Evolutionary conservation across 2,888 invertebrate species (phyloP), one percentile per base, ranked within the genome.

Genomic region (Phaonia tiefii): DNA sequence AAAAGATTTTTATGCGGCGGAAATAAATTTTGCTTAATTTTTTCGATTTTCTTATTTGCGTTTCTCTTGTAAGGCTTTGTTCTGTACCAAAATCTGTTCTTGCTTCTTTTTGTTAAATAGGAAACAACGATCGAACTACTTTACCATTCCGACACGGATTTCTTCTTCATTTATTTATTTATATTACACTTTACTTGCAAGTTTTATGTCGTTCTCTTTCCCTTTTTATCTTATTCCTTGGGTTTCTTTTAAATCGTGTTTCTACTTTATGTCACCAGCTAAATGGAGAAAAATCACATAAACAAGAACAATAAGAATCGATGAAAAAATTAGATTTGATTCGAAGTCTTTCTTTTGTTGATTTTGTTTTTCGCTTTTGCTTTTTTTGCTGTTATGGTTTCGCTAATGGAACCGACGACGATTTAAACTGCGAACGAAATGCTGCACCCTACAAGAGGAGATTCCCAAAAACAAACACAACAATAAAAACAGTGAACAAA

Each of bases 1-100:
- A 85, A 86, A 89, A 89, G 84, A 89, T 89, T 88, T 89, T 89
- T 82, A 89, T 89, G 79, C 89, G 89, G 84, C 89, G 89, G 86
- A 89, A 89, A 89, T 89, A 87, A 89, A 89, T 89, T 88, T 89
- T 89, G 88, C 83, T 86, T 80, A 42, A 63, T 42, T 39, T 5
- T 31, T n/a, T n/a, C n/a, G n/a, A 42, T 22, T 63, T 42, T 75
- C 60, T 75, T 58, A 31, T 79, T 75, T 76, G 73, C 1, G 4
- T 56, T 60, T 69, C 26, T 49, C 49, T 31, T 17, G 56, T 56
- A 25, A 31, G 15, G 42, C 20, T 42, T 44, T 20, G 3, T 42
- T 1, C 39, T 63, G 39, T 42, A 60, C n/a, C n/a, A n/a, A n/a
- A n/a, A n/a, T 60, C 15, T 60, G 3, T n/a, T 39, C 10, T 15